A percentile compares a stretch with the other conserved stretches of the same genome.
These are phyloP conservation scores for Neosilurus hyrtlii DNA, from an alignment of 2,797 vertebrate genomes.

Conservation along the genomic window DNA sequence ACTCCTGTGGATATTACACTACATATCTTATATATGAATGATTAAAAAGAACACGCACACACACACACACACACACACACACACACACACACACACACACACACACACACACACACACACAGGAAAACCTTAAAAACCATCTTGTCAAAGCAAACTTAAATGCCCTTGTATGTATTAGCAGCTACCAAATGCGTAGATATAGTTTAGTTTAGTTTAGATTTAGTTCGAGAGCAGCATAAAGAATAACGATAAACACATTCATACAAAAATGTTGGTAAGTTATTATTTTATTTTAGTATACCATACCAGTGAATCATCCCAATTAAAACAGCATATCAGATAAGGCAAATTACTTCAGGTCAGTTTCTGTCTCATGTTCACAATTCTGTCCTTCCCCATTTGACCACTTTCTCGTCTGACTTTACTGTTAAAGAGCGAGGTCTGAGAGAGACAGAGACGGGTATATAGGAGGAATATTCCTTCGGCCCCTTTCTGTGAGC, in stretches of 20 bases:
- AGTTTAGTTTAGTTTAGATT: too few relatives aligned
- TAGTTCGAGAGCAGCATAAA: constrained; percentile 4
- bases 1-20: background rate
- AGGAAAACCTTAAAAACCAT: background rate
- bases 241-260: constrained; percentile 16
- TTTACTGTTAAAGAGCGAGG: constrained; percentile 26
- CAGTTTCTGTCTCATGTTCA: constrained; percentile 1
- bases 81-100: background rate
- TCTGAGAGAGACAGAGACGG: constrained; percentile 24
- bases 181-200: too few relatives aligned
- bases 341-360: constrained; percentile 44
- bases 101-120: background rate
- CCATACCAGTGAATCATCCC: constrained; percentile 45
- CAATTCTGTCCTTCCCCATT: constrained; percentile 28
- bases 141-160: background rate
- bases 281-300: background rate
- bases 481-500: constrained; percentile 41
- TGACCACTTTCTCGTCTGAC: constrained; percentile 40
- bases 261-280: constrained; percentile 24
- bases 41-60: background rate
- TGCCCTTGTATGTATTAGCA: background rate
- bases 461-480: constrained; percentile 37
- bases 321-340: constrained; percentile 52
- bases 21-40: background rate
- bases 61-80: constrained; percentile 9